These are phyloP conservation scores for Lampropteryx suffumata DNA, from an alignment of 2,888 invertebrate species.

Conservation along the genomic window DNA sequence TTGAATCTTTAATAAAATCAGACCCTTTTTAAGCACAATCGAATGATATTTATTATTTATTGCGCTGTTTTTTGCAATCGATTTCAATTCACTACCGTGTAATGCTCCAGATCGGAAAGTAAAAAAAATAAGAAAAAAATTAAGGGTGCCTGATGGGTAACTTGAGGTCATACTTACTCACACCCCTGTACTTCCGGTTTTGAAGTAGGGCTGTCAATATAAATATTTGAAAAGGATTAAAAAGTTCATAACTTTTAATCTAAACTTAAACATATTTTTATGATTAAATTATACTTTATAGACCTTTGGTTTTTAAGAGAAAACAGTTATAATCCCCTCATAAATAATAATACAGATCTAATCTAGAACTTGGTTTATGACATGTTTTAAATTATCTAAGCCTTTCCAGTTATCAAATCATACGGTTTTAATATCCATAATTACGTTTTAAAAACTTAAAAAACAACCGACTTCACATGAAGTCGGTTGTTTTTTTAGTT, in stretches of 20 bases:
- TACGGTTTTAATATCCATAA: no score
- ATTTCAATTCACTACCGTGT: slow-evolving; percentile 60
- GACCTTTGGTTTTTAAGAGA: slow-evolving; percentile 36
- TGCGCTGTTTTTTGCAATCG: slow-evolving; percentile 68
- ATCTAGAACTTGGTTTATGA: slow-evolving; percentile 16
- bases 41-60: slow-evolving; percentile 73
- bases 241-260: not conserved
- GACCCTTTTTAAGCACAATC: slow-evolving; percentile 80
- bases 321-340: slow-evolving; percentile 30
- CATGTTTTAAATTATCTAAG: not conserved
- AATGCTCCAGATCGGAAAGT: slow-evolving; percentile 68
- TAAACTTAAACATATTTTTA: slow-evolving; percentile 3
- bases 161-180: slow-evolving; percentile 80
- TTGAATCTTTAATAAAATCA: slow-evolving; percentile 75
- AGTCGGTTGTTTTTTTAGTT: no score
- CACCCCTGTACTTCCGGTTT: slow-evolving; percentile 79
- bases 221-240: not conserved
- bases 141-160: slow-evolving; percentile 74
- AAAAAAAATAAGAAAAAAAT: slow-evolving; percentile 48
- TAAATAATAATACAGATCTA: slow-evolving; percentile 18
- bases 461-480: no score
- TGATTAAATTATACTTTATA: not conserved
- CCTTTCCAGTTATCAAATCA: not conserved
- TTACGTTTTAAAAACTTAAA: no score
- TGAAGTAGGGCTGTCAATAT: slow-evolving; percentile 57